Base-by-base conservation (phyloP, 2,797 vertebrate species). In the Scomberomorus guttatus region DNA sequence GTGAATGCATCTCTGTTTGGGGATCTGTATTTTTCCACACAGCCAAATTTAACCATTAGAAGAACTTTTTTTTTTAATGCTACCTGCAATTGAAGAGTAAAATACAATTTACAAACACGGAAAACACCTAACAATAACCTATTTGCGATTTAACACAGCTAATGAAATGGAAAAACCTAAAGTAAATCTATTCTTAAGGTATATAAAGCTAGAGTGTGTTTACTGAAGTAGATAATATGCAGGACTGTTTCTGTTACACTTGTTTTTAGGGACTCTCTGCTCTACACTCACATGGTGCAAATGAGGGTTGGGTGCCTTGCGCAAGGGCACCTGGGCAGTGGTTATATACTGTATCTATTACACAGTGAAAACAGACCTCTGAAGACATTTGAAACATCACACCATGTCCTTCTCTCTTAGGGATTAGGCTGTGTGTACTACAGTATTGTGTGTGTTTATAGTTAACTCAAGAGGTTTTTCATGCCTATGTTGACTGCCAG, bases 221-320 rank as follows among this genome's bases (percentile, higher is more conserved):
- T 67, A 62, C 57, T 62, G 29, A 39, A 6, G 70, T 22, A 72
- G 22, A 52, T 60, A 54, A 59, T 70, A 48, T 37, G 20, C 25
- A 22, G 5, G 1, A 3, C 18, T 32, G n/a, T 29, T 25, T 39
- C 5, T 50, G 51, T 52, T 20, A 50, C 22, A 13, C 51, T 29
- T n/a, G n/a, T n/a, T n/a, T n/a, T n/a, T n/a, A n/a, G n/a, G n/a
- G n/a, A n/a, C n/a, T n/a, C n/a, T 7, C 2, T 13, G 29, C n/a
- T n/a, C 34, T 0, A 58, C 42, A 60, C 44, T 5, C n/a, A 52
- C 29, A 39, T 12, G 37, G 37, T 12, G 37, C 37, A 39, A 12
- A 39, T 12, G 37, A 39, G 12, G 10, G 2, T 12, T 42, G 12
- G 39, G 14, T 42, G 59, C 22, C 27, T 48, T 44, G 50, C 39